Conservation (phyloP, 2,113 vertebrate species). For the Eonycteris spelaea region DNA sequence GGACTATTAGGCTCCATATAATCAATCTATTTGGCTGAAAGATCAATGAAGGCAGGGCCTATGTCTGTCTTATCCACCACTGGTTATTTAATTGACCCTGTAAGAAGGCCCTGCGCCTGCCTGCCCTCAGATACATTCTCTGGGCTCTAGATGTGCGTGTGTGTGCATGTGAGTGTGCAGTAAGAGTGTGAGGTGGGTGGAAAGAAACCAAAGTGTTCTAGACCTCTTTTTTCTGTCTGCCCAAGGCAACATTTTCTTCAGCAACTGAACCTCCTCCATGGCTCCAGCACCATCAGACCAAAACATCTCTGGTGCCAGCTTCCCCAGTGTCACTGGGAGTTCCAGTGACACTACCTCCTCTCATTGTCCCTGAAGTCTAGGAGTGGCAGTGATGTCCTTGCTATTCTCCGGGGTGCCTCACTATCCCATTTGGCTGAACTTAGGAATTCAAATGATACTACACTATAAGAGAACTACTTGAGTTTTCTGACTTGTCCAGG, state of each 20-base stretch:
- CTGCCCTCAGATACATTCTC: neutral
- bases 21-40: neutral
- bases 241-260: neutral
- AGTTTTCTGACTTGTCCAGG: neutral
- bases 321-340: neutral
- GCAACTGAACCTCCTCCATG: neutral
- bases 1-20: neutral
- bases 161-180: fast-evolving
- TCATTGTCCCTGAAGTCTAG: too few relatives aligned
- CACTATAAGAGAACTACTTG: neutral
- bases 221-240: neutral
- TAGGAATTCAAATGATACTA: neutral
- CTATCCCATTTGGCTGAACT: neutral
- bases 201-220: neutral
- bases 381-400: neutral
- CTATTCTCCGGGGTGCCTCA: neutral
- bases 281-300: neutral
- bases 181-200: neutral
- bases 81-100: neutral
- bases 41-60: neutral
- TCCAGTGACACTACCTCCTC: neutral
- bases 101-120: neutral
- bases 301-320: neutral
- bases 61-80: neutral
- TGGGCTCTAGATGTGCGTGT: neutral